Percentiles rank a stretch among this genome's conserved stretches.
Conservation (phyloP, 2,113 vertebrate species). For the Nycticryphes semicollaris region DNA sequence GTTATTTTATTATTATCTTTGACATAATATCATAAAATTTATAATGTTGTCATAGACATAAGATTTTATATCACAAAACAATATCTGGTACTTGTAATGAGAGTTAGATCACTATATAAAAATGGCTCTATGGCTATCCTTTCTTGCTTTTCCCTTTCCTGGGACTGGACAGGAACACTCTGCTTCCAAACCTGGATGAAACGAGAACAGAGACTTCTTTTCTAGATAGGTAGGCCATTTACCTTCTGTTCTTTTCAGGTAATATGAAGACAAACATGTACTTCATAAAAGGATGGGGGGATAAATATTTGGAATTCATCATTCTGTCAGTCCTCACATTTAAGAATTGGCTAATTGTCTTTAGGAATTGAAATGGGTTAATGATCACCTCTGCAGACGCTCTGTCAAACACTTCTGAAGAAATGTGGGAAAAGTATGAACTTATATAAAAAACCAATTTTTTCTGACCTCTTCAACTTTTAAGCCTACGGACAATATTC, state of each 20-base stretch:
- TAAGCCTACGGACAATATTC: neutral
- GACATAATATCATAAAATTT: neutral
- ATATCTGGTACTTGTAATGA: fast-evolving
- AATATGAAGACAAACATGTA: neutral
- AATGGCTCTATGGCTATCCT: neutral
- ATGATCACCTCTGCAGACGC: neutral
- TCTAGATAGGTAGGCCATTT: neutral
- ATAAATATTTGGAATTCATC: neutral
- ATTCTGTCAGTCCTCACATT: neutral
- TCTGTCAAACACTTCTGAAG: neutral
- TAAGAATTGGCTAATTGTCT: neutral
- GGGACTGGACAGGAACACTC: fast-evolving
- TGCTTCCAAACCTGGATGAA: neutral
- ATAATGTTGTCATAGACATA: neutral
- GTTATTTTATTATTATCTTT: neutral
- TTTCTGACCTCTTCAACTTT: neutral
- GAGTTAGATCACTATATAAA: neutral
- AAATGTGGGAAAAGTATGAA: neutral
- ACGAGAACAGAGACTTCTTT: neutral
- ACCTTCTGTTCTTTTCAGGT: neutral
- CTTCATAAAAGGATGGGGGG: neutral
- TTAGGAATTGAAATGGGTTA: neutral
- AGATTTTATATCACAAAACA: neutral
- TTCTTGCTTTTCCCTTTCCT: neutral
- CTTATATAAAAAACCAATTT: neutral